Conservation (phyloP, 2,797 vertebrate genomes). For the Ciconia nigra region DNA sequence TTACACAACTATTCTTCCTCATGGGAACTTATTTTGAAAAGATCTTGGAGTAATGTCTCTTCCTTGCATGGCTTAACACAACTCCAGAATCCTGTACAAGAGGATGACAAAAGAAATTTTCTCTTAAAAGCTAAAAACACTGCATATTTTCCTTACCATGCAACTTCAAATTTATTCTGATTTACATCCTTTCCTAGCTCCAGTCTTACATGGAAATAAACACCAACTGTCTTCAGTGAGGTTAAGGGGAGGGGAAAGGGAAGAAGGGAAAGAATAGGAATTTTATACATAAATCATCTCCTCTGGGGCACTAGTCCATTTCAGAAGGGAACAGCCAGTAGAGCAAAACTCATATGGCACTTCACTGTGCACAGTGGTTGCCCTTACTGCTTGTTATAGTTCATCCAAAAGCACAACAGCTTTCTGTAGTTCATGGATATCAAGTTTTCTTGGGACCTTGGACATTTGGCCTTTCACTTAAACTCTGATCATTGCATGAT, state of each 20-base stretch:
- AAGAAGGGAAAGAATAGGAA: neutral
- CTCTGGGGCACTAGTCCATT: neutral
- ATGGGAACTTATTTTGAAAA: neutral
- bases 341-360: neutral
- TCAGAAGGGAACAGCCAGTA: neutral
- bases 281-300: neutral
- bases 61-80: neutral
- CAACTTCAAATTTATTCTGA: neutral
- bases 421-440: neutral
- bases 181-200: neutral
- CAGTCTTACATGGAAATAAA: neutral
- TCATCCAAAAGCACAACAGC: neutral
- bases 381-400: neutral
- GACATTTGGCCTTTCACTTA: neutral
- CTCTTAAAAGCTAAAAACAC: neutral
- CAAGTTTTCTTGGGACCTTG: neutral
- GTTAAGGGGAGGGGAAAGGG: neutral
- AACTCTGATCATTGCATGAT: neutral
- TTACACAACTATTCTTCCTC: neutral
- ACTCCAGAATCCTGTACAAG: neutral
- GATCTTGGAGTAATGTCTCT: neutral
- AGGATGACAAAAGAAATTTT: neutral
- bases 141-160: neutral
- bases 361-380: neutral
- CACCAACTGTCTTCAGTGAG: neutral